Conservation (phyloP, 2,888 invertebrate genomes). For the Drosophila fulvimacula region DNA sequence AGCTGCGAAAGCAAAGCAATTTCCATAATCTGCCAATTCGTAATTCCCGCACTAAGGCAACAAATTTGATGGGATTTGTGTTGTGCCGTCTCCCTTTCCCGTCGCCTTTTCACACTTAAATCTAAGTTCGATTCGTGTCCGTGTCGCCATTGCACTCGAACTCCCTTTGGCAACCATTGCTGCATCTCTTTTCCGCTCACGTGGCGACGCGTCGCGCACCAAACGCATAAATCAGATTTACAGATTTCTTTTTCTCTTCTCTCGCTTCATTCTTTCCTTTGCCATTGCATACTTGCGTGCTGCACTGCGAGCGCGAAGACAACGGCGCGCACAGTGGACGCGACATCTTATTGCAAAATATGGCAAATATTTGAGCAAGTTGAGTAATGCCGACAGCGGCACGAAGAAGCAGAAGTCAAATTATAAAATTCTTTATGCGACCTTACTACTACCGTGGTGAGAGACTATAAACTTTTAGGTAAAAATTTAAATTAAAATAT, state of each 20-base stretch:
- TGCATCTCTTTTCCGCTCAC: conserved; percentile 24
- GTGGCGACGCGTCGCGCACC: conserved; percentile 56
- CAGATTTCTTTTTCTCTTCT: conserved; percentile 44
- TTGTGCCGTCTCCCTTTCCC: neutral
- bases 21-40: conserved; percentile 79
- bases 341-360: neutral
- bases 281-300: conserved; percentile 57
- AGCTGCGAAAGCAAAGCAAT: conserved; percentile 57
- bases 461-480: neutral
- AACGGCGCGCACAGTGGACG: conserved; percentile 27
- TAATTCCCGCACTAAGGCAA: conserved; percentile 72
- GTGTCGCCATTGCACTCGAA: conserved; percentile 9
- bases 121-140: conserved; percentile 15
- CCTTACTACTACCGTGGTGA: neutral
- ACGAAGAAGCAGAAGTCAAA: neutral
- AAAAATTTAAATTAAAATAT: too few relatives aligned
- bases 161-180: neutral
- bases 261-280: conserved; percentile 15
- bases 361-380: neutral
- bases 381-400: neutral
- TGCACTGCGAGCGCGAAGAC: conserved; percentile 39
- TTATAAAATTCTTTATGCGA: neutral
- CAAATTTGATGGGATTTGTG: conserved; percentile 71
- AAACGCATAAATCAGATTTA: conserved; percentile 81
- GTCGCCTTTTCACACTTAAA: conserved; percentile 2